Base-by-base conservation (phyloP, 2,888 invertebrate species). In the Cryptocephalus moraei region DNA sequence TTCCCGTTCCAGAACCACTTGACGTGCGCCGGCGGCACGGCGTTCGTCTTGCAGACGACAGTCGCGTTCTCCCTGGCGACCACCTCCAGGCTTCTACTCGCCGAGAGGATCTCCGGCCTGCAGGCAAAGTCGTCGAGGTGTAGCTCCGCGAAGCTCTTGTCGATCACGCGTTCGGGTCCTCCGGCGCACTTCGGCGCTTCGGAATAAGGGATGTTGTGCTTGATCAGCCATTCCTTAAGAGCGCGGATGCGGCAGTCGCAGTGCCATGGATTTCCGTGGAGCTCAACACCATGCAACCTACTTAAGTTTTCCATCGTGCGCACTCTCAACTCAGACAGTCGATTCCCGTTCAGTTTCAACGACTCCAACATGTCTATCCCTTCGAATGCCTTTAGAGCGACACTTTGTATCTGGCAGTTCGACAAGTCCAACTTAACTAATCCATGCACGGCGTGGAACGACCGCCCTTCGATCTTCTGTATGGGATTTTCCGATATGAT, bases 1-100 rank as follows among this genome's bases (percentile, higher is more conserved):
- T 86, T 77, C 0, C 90, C 89, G 62, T 88, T 87, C 84, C 86
- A 88, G 65, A 86, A 88, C 92, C 92, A 92, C 61, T 82, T 85
- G 50, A 92, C 81, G 54, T 75, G 79, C 0, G 92, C 86, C 41
- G 84, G 78, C 0, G 92, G 92, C 45, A 87, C 76, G 1, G 89
- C 88, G 58, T 86, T 84, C 2, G 89, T 85, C 43, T 82, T 76
- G 64, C 93, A 93, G 4, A 81, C 76, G 44, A 93, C 79, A 9
- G 91, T 90, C 9, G 89, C 87, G 66, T 93, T 93, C 59, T 87
- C 86, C 0, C 90, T 91, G 51, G 86, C 81, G 4, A 79, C 78
- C 0, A 87, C 85, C 64, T 88, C 86, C 34, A 90, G 81, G 59
- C 86, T 83, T 47, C 86, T 79, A 56, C 80, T 85, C 38, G 82